Evolutionary conservation across 2,888 invertebrate species (phyloP).

Genomic region (Pammene aurita): DNA sequence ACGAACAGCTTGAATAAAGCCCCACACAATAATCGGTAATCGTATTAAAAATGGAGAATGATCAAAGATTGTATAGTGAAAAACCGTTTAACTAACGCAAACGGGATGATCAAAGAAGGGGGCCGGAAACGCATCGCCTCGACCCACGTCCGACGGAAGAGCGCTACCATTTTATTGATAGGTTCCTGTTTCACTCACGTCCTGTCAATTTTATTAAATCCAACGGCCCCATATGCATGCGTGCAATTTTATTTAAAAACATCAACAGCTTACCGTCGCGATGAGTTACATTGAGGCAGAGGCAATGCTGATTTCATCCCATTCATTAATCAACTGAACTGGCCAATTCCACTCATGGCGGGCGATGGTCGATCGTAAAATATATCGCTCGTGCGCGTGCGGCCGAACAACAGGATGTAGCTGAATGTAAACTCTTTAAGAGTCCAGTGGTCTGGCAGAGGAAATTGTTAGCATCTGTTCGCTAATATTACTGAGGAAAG

Average conservation of each 20-base stretch:
- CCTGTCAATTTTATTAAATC: conserved; percentile 66
- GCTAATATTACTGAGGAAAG: conserved; percentile 63
- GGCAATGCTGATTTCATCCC: conserved; percentile 15
- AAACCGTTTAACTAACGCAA: conserved; percentile 59
- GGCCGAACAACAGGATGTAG: conserved; percentile 68
- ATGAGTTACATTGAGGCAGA: neutral
- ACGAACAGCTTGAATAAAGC: conserved; percentile 3
- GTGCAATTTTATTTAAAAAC: conserved; percentile 31
- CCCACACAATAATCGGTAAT: conserved; percentile 7
- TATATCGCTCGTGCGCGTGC: conserved; percentile 70
- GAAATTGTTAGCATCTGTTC: conserved; percentile 71
- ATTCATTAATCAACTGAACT: conserved; percentile 48
- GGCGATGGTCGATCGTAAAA: conserved; percentile 57
- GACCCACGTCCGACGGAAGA: conserved; percentile 71
- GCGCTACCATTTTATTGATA: conserved; percentile 78
- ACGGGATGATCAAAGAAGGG: conserved; percentile 72
- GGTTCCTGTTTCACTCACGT: conserved; percentile 77
- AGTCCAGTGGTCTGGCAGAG: conserved; percentile 59
- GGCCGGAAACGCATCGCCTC: conserved; percentile 70
- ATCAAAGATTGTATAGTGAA: conserved; percentile 46
- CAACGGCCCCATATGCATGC: conserved; percentile 30
- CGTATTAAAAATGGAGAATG: conserved; percentile 3
- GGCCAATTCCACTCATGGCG: conserved; percentile 44
- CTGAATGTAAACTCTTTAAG: conserved; percentile 63
- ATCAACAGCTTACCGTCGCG: conserved; percentile 2